phyloP scores from a whole-genome alignment of 1,140 invertebrate species.

The Atta cephalotes region DNA sequence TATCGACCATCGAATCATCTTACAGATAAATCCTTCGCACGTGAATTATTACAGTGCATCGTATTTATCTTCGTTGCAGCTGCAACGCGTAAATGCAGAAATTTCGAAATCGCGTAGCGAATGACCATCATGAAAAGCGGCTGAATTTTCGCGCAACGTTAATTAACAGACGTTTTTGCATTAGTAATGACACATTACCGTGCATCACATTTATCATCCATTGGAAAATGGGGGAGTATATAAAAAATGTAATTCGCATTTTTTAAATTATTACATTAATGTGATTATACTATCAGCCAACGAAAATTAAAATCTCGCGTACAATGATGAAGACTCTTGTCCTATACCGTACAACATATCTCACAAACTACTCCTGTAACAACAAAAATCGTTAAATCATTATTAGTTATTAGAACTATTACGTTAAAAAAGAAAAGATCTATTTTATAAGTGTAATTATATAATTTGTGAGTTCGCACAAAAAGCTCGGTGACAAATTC shows the following conservation, averaged over 20 bases:
- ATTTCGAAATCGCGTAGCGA: slow-evolving; percentile 23
- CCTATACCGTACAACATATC: neutral
- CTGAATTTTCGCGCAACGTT: slow-evolving; percentile 28
- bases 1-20: slow-evolving; percentile 62
- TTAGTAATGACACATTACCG: slow-evolving; percentile 21
- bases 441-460: neutral
- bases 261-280: neutral
- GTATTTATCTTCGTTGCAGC: slow-evolving; percentile 40
- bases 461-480: neutral
- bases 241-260: slow-evolving; percentile 36
- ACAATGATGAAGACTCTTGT: neutral
- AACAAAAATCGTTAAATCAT: neutral
- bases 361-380: neutral
- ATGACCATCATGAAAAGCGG: neutral
- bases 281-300: neutral
- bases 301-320: slow-evolving; percentile 9
- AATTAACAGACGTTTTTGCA: slow-evolving; percentile 28
- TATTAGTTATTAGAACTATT: slow-evolving; percentile 21
- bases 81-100: slow-evolving; percentile 14
- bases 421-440: neutral
- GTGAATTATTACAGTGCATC: slow-evolving; percentile 39
- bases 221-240: neutral
- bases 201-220: slow-evolving; percentile 2
- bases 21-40: slow-evolving; percentile 53
- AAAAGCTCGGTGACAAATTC: neutral